Evolutionary conservation across 2,888 invertebrate species (phyloP).

Genomic region (Heterodera filipjevi): DNA sequence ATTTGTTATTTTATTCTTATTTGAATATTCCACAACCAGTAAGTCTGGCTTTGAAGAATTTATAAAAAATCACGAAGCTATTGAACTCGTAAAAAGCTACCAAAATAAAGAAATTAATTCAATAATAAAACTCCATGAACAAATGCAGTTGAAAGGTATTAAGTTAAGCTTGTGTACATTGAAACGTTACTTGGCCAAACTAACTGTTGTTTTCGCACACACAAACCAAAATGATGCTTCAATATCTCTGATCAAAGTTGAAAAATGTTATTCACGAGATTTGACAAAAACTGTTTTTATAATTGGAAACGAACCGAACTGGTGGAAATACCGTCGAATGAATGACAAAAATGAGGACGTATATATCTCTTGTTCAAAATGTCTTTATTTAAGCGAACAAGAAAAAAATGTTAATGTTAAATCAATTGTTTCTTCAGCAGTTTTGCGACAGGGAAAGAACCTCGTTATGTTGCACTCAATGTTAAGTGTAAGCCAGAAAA

Average conservation of each 20-base stretch:
- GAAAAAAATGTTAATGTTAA: no score
- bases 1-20: no score
- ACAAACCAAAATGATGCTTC: neutral
- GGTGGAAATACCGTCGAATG: no score
- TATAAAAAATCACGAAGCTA: neutral
- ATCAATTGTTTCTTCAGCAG: no score
- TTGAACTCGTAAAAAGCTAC: neutral
- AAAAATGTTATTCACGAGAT: neutral
- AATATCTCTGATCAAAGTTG: neutral
- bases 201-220: neutral
- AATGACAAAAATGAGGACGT: no score
- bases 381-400: no score
- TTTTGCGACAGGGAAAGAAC: no score
- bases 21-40: no score
- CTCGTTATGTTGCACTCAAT: no score
- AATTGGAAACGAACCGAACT: no score
- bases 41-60: neutral
- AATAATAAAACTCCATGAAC: neutral
- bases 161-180: neutral
- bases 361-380: no score
- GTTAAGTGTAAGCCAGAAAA: no score
- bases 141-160: neutral
- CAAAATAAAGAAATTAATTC: neutral
- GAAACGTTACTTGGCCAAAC: neutral
- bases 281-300: neutral